phyloP scores from a whole-genome alignment of 1,140 invertebrate genomes.

The Elysia chlorotica region DNA sequence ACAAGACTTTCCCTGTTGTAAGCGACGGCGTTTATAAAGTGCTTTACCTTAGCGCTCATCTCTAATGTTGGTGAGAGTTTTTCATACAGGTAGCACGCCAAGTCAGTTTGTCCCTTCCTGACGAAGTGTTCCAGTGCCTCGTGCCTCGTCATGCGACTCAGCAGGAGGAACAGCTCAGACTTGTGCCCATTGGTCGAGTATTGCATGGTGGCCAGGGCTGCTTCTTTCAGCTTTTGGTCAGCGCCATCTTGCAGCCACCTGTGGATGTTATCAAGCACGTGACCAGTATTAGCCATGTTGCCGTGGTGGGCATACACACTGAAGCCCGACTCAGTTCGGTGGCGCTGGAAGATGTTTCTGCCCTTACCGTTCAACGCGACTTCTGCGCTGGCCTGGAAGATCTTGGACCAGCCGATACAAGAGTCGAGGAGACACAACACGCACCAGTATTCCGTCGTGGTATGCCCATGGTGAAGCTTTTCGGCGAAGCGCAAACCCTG shows the following conservation, averaged over 20 bases:
- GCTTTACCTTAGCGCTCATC: neutral
- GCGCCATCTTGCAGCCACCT: neutral
- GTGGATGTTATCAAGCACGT: conserved; percentile 4
- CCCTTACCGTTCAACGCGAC: neutral
- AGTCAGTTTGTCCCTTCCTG: neutral
- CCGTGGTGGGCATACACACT: conserved; percentile 2
- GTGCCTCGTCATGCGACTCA: conserved; percentile 10
- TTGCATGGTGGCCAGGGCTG: conserved; percentile 11
- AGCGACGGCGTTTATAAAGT: conserved; percentile 4
- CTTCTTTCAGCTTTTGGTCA: neutral
- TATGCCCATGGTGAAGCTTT: conserved; percentile 10
- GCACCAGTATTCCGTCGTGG: conserved; percentile 6
- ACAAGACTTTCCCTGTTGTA: neutral
- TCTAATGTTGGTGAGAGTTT: conserved; percentile 12
- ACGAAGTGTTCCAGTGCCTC: neutral
- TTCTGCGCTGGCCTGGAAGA: neutral
- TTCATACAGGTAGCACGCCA: conserved; percentile 12
- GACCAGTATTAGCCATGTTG: neutral
- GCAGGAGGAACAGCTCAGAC: conserved; percentile 1
- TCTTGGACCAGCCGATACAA: conserved; percentile 20
- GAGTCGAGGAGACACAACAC: conserved; percentile 10
- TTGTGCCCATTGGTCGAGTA: neutral
- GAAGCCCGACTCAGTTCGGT: conserved; percentile 12
- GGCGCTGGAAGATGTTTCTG: conserved; percentile 16
- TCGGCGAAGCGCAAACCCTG: conserved; percentile 8